These are phyloP conservation scores for Bradypodion ventrale DNA, from an alignment of 2,797 vertebrate genomes.

Conservation along the genomic window DNA sequence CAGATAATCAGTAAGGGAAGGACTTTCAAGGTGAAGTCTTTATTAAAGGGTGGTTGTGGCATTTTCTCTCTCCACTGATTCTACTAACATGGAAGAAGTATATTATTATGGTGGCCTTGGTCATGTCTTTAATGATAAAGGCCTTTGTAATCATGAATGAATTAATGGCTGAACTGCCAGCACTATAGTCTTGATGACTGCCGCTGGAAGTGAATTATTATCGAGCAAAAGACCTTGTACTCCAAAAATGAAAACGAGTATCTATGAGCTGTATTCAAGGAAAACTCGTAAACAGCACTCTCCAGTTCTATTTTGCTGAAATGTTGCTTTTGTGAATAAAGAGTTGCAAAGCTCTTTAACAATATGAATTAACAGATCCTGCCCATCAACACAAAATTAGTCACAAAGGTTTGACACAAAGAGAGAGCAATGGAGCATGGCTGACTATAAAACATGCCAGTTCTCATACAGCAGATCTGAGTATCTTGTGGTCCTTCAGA, in stretches of 20 bases:
- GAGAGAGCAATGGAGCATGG: not conserved
- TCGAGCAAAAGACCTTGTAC: not conserved
- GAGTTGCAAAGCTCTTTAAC: not conserved
- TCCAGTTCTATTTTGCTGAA: not conserved
- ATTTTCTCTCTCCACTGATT: not conserved
- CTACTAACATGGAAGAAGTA: not conserved
- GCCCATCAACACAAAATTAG: not conserved
- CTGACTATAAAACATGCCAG: not conserved
- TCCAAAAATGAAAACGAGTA: not conserved
- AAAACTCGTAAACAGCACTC: not conserved
- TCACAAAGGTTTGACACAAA: not conserved
- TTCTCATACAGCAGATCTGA: not conserved
- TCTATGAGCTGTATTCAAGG: not conserved
- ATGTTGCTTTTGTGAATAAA: not conserved
- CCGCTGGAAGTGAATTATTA: constrained; percentile 1
- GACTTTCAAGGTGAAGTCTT: constrained; percentile 23
- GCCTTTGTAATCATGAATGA: constrained; percentile 19
- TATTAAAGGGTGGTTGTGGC: constrained; percentile 3
- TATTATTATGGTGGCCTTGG: constrained; percentile 12
- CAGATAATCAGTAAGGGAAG: constrained; percentile 1
- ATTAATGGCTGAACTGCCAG: constrained; percentile 8
- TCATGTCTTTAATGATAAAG: constrained; percentile 4
- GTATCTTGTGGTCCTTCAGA: not conserved
- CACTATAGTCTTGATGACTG: not conserved
- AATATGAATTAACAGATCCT: too few relatives aligned